phyloP scores from a whole-genome alignment of 1,140 invertebrate species.

The Acarapis woodi region DNA sequence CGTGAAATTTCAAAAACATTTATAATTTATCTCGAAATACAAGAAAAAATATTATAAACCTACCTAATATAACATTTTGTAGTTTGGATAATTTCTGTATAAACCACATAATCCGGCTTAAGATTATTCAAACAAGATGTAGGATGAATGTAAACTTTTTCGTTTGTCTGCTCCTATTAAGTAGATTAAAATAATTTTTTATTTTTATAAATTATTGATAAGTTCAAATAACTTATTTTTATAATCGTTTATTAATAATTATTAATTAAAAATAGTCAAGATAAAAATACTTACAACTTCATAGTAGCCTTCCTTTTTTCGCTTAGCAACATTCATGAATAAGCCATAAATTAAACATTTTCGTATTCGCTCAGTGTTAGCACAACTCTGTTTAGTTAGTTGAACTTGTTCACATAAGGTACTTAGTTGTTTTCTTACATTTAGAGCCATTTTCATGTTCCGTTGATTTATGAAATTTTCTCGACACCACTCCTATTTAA shows the following conservation, averaged over 20 bases:
- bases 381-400: conserved; percentile 37
- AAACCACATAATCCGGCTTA: conserved; percentile 47
- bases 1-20: too few relatives aligned
- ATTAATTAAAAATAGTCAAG: conserved; percentile 10
- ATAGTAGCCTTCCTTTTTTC: conserved; percentile 39
- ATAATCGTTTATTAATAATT: conserved; percentile 3
- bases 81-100: conserved; percentile 61
- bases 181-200: conserved; percentile 12
- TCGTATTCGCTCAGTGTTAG: conserved; percentile 7
- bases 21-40: too few relatives aligned
- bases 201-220: neutral
- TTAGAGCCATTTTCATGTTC: conserved; percentile 47
- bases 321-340: conserved; percentile 62
- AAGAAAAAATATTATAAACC: too few relatives aligned
- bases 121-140: conserved; percentile 40
- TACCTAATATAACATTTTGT: conserved; percentile 38
- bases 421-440: conserved; percentile 50
- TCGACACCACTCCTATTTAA: conserved; percentile 54
- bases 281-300: conserved; percentile 27
- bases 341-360: conserved; percentile 21
- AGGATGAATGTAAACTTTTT: conserved; percentile 48
- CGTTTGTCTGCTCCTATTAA: conserved; percentile 26
- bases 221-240: conserved; percentile 10
- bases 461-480: conserved; percentile 61
- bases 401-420: conserved; percentile 38